A percentile compares a stretch with the other conserved stretches of the same genome.
phyloP scores from a whole-genome alignment of 2,113 vertebrate genomes.

The Lophochroa leadbeateri region DNA sequence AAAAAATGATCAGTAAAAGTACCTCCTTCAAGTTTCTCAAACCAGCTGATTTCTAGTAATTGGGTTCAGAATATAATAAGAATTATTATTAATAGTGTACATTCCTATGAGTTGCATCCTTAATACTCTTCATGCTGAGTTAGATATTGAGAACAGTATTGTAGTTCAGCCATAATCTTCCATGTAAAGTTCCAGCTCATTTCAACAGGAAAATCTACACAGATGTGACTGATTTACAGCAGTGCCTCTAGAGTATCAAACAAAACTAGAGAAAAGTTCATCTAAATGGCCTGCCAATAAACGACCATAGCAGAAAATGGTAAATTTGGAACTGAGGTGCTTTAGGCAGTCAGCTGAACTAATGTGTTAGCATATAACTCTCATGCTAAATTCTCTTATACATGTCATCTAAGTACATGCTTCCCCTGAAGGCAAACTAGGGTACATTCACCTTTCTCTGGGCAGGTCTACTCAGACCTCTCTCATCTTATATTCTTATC shows the following conservation, averaged over 20 bases:
- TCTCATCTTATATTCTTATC: neutral
- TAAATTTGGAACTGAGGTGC: neutral
- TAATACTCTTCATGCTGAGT: neutral
- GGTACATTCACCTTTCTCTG: neutral
- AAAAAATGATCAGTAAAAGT: neutral
- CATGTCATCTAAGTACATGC: neutral
- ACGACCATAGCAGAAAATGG: neutral
- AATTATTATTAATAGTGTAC: neutral
- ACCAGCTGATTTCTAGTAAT: neutral
- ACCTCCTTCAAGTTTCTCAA: neutral
- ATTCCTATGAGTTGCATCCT: neutral
- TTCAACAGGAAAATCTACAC: neutral
- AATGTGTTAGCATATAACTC: accelerated
- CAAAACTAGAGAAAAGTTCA: neutral
- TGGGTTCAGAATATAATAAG: neutral
- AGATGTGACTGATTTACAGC: neutral
- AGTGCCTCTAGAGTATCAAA: neutral
- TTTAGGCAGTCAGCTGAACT: neutral
- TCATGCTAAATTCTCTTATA: neutral
- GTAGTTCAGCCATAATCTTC: neutral
- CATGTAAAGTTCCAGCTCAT: neutral
- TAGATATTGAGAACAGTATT: neutral
- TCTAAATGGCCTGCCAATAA: neutral
- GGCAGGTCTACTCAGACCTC: neutral
- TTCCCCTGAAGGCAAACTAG: neutral